Base-by-base conservation (phyloP, 2,888 invertebrate genomes). In the Leptinotarsa haldemani region DNA sequence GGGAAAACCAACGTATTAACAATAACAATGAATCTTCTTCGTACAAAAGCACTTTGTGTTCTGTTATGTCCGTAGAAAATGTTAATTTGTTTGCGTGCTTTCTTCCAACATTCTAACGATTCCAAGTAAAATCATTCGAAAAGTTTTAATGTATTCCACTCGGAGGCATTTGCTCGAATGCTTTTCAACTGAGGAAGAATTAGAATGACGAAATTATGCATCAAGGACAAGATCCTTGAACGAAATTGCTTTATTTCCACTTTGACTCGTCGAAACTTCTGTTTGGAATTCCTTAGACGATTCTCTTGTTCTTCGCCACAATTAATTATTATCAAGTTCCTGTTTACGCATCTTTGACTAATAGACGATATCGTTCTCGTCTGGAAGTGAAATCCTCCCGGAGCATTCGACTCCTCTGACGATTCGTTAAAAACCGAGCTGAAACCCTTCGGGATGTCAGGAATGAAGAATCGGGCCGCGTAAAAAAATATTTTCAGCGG, bases 81-180 rank as follows among this genome's bases (percentile, higher is more conserved):
- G 66, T 66, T 66, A 47, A 48, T 66, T 66, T 66, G 66, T 66
- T 66, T 52, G 48, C 52, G 52, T 66, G 61, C 50, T 20, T 50
- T 25, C 50, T 66, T 66, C 22, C 25, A 52, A 22, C 66, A 4
- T 66, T 66, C 52, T 30, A 61, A 61, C n/a, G 61, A 61, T 30
- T 61, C 61, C n/a, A n/a, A 22, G 25, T 16, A 12, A 30, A 61
- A 61, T 40, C 61, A 40, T 61, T 40, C 61, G 61, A n/a, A 40
- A 61, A 61, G 61, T 61, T 61, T 61, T 61, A 61, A 61, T 61
- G 12, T 61, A 61, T 61, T 61, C 61, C 61, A 61, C 30, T 61
- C 30, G 5, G 30, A 25, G 25, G 58, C 30, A 61, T 61, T 25
- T 30, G 61, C 61, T n/a, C 30, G 61, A 18, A 61, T 61, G 16